Evolutionary conservation across 2,797 vertebrate genomes (phyloP).

Genomic region (Enteromius mattozi): DNA sequence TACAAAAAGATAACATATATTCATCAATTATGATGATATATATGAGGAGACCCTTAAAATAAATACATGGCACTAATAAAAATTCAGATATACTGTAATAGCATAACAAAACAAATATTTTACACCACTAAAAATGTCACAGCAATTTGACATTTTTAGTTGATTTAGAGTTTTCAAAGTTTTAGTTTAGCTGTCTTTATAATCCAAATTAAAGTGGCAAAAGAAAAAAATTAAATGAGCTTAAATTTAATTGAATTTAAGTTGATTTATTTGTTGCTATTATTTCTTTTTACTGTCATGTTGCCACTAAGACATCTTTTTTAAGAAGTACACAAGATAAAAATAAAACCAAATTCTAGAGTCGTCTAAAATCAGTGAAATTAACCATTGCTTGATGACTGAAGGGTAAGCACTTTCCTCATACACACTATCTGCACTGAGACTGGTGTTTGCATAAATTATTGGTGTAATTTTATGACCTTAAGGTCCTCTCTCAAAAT

Average conservation of each 20-base stretch:
- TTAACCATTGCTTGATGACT: background rate
- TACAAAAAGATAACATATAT: background rate
- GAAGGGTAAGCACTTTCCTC: background rate
- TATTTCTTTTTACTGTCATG: background rate
- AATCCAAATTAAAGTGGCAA: background rate
- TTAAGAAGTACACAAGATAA: background rate
- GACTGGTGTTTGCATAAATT: background rate
- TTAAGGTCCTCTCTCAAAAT: background rate
- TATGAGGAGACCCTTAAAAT: background rate
- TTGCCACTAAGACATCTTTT: background rate
- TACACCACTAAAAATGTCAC: background rate
- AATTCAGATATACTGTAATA: background rate
- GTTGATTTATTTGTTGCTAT: background rate
- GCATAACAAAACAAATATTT: background rate
- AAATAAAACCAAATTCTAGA: background rate
- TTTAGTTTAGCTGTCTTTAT: background rate
- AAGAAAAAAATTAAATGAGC: background rate
- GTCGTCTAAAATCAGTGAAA: background rate
- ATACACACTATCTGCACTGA: conserved; percentile 7
- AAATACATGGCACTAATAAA: background rate
- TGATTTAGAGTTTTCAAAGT: background rate
- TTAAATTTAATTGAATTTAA: background rate
- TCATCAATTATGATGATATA: background rate
- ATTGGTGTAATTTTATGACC: background rate
- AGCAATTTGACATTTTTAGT: background rate